Evolutionary conservation across 2,888 invertebrate genomes (phyloP), one percentile per base, ranked within the genome.

Genomic region (Erynnis tages): DNA sequence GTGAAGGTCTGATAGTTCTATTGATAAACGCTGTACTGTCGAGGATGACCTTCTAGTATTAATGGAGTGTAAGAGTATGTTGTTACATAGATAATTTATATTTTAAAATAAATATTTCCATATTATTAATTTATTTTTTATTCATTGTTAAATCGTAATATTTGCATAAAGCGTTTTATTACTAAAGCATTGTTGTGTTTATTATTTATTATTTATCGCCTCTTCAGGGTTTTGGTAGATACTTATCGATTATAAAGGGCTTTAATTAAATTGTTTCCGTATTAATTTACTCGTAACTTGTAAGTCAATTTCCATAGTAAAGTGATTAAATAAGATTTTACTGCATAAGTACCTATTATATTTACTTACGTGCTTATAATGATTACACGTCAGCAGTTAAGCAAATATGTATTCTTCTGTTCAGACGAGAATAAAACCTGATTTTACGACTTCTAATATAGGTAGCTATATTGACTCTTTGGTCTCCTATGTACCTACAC

Each of bases 1-100:
- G 63, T 62, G 83, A 79, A 75, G 80, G 83, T 78, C 73, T 69
- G 68, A 75, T 79, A 69, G 74, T 80, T 77, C 57, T 74, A 74
- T 73, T 71, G 67, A 71, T 67, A 67, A 71, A 61, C 69, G 72
- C 64, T 67, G 67, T 71, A 82, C 81, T 86, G 81, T 83, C 77
- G 75, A 71, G 77, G 69, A 73, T 82, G 83, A 69, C 85, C 82
- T 85, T 84, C 78, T 83, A 85, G 85, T 85, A 84, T 84, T 82
- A 85, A 74, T 73, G 65, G 73, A 72, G 70, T 72, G 71, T 71
- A 66, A 70, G 73, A 69, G 61, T 67, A 72, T 75, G 76, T 82
- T 82, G 76, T 81, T 83, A 79, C 71, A 72, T 76, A 77, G 70
- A 73, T 63, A 69, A 67, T 69, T 71, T 79, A 75, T 73, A 74